These are phyloP conservation scores for Mythimna pallens DNA, from an alignment of 2,888 invertebrate genomes.

Conservation along the genomic window DNA sequence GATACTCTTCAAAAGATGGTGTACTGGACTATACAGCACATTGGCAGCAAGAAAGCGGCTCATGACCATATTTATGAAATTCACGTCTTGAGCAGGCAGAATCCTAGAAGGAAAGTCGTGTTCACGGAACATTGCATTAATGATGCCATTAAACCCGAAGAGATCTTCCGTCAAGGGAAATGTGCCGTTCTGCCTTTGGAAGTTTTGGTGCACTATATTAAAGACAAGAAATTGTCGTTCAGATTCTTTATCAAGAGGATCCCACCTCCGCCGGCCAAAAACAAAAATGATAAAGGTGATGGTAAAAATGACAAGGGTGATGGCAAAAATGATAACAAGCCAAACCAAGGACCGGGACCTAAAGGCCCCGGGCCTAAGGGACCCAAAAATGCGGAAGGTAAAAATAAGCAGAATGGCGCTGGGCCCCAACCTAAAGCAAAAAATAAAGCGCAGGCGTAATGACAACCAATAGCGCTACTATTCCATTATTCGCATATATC, in stretches of 20 bases:
- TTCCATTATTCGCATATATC: constrained; percentile 6
- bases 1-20: constrained; percentile 82
- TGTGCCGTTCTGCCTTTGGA: constrained; percentile 82
- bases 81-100: constrained; percentile 79
- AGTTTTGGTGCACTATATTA: constrained; percentile 76
- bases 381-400: constrained; percentile 47
- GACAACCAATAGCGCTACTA: constrained; percentile 4
- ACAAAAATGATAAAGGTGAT: constrained; percentile 64
- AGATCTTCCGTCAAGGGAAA: constrained; percentile 79
- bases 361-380: constrained; percentile 67
- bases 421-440: constrained; percentile 46
- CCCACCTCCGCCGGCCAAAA: constrained; percentile 63
- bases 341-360: constrained; percentile 61
- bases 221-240: constrained; percentile 78
- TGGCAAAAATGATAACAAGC: constrained; percentile 63
- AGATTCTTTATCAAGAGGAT: constrained; percentile 79
- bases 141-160: constrained; percentile 81
- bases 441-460: constrained; percentile 48
- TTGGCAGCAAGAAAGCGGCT: constrained; percentile 81
- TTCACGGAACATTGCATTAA: constrained; percentile 84
- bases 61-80: constrained; percentile 83
- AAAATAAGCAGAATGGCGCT: constrained; percentile 57
- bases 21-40: constrained; percentile 83
- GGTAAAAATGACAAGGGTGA: constrained; percentile 59
- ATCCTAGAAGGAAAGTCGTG: constrained; percentile 76